Conservation (phyloP, 2,888 invertebrate species). For the Gibbula magus region DNA sequence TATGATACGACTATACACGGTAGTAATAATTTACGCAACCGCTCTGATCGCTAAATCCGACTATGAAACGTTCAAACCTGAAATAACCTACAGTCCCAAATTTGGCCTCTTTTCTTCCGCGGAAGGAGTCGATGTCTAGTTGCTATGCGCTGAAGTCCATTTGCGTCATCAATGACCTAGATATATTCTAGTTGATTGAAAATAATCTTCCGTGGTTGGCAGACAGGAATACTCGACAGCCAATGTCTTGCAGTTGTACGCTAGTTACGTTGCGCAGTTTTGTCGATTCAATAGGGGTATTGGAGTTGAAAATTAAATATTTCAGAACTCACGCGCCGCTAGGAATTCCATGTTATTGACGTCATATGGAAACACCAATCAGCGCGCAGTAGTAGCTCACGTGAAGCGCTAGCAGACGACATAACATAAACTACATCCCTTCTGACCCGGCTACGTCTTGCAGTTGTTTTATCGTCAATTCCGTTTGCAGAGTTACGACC, state of each 20-base stretch:
- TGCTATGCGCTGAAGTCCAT: slow-evolving; percentile 45
- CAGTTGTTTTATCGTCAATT: slow-evolving; percentile 6
- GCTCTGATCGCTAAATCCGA: not conserved
- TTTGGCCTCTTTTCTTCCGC: slow-evolving; percentile 30
- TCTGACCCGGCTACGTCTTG: not conserved
- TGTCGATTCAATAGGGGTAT: not conserved
- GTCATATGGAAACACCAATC: slow-evolving; percentile 29
- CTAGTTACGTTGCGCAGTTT: not conserved
- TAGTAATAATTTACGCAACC: slow-evolving; percentile 3
- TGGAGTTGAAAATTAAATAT: slow-evolving; percentile 4
- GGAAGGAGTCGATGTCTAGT: slow-evolving; percentile 35
- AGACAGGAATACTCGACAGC: slow-evolving; percentile 20
- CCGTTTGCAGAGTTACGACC: not conserved
- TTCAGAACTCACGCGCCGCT: slow-evolving; percentile 3
- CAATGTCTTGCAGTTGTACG: not conserved
- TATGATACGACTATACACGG: not conserved
- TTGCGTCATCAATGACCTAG: slow-evolving; percentile 53
- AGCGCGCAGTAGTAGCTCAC: not conserved
- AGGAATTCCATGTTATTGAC: slow-evolving; percentile 32
- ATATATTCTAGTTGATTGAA: slow-evolving; percentile 17
- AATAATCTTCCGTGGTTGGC: not conserved
- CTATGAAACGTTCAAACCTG: slow-evolving; percentile 4
- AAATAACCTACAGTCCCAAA: slow-evolving; percentile 1
- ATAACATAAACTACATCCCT: not conserved
- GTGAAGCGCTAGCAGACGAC: slow-evolving; percentile 1